Percentiles rank a stretch among this genome's conserved stretches.
These are phyloP conservation scores for Desmodus rotundus DNA, from an alignment of 2,113 vertebrate species.

Conservation along the genomic window DNA sequence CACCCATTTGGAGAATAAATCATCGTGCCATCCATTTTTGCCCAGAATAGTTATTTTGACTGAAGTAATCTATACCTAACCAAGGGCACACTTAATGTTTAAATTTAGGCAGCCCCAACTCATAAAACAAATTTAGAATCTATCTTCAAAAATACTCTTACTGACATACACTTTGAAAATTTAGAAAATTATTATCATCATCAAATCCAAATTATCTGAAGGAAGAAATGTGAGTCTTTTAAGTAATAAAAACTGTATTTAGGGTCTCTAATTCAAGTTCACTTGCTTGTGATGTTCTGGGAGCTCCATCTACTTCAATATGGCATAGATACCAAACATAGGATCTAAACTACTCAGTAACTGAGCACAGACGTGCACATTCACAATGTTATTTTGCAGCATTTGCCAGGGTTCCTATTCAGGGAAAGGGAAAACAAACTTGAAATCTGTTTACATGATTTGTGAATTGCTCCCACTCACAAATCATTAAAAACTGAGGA, in stretches of 20 bases:
- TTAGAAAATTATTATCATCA: background rate
- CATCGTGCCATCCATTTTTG: background rate
- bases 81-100: background rate
- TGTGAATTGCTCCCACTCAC: background rate
- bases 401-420: background rate
- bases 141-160: conserved; percentile 1
- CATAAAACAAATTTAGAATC: background rate
- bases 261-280: background rate
- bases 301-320: background rate
- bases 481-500: conserved; percentile 13
- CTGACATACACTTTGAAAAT: background rate
- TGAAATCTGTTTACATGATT: background rate
- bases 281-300: background rate
- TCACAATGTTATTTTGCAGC: background rate
- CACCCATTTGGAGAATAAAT: background rate
- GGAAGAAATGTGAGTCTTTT: background rate
- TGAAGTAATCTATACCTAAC: background rate
- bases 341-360: background rate
- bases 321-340: background rate
- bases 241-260: conserved; percentile 1
- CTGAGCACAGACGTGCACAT: background rate
- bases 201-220: background rate
- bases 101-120: background rate
- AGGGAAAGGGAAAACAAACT: background rate
- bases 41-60: background rate